phyloP scores from a whole-genome alignment of 2,888 invertebrate genomes.

The Leucoma salicis region DNA sequence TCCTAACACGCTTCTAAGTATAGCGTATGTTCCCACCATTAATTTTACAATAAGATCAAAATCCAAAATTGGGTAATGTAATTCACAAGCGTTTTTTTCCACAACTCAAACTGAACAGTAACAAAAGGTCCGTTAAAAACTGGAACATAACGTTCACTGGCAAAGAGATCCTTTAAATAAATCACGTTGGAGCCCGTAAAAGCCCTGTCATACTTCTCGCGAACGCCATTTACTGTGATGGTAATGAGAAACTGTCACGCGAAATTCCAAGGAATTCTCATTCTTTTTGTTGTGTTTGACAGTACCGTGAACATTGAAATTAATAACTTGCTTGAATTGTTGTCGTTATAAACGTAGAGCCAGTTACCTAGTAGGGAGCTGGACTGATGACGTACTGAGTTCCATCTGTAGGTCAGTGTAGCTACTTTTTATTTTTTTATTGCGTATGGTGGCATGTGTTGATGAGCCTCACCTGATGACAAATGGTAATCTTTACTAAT shows the following conservation, averaged over 20 bases:
- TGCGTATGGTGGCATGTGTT: no score
- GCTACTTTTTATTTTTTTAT: no score
- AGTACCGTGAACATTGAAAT: slow-evolving; percentile 11
- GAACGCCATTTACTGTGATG: slow-evolving; percentile 22
- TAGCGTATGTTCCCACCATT: background rate
- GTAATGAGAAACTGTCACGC: slow-evolving; percentile 29
- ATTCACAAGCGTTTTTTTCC: slow-evolving; percentile 7
- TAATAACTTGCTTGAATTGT: slow-evolving; percentile 6
- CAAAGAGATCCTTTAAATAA: slow-evolving; percentile 27
- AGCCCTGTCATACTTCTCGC: slow-evolving; percentile 21
- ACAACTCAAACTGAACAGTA: slow-evolving; percentile 11
- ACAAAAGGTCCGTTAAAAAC: slow-evolving; percentile 14
- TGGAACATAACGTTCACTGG: slow-evolving; percentile 18
- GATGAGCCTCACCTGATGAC: no score
- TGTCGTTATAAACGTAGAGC: background rate
- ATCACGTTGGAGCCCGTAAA: slow-evolving; percentile 22
- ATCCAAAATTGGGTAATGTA: slow-evolving; percentile 6
- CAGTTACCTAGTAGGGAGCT: background rate
- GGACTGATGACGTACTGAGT: no score
- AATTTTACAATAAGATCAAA: background rate
- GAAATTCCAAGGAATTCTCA: slow-evolving; percentile 14
- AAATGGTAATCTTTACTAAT: no score
- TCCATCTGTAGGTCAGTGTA: no score
- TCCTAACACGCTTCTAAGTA: background rate
- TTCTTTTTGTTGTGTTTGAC: slow-evolving; percentile 10